Base-by-base conservation (phyloP, 2,888 invertebrate species). In the Chironomus riparius region DNA sequence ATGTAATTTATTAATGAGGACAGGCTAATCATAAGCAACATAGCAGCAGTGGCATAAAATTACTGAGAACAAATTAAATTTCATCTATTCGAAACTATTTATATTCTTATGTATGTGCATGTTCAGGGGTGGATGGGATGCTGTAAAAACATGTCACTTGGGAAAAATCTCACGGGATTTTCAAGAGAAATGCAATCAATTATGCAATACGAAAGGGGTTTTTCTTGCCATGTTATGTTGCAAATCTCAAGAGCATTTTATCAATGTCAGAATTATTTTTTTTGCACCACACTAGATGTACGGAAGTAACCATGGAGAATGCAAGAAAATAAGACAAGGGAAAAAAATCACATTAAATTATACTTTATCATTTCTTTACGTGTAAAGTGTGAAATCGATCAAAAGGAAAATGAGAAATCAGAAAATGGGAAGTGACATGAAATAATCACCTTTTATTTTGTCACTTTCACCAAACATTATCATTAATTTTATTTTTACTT, bases 381-480 rank as follows among this genome's bases (percentile, higher is more conserved):
- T 61, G 47, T n/a, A 21, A 47, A 61, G 21, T 24, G 65, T 65
- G 72, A 61, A 73, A 73, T 73, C 72, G 38, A 73, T 73, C 72
- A 73, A 71, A 56, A 47, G n/a, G 56, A 61, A 56, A 47, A 56
- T 24, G 38, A 21, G 13, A 70, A 70, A 70, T 47, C 56, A 70
- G 47, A 62, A 61, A 73, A 73, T 73, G 13, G 18, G 22, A 73
- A 73, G 47, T 22, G 72, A 73, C 72, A 61, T 56, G 56, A 72
- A 72, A 72, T 72, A 56, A 72, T 72, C 72, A 73, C 72, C 38
- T 73, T 73, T 73, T 73, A 62, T 71, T 50, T 50, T 73, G 72
- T 73, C 62, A 61, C 28, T 18, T 71, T 56, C 56, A 24, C 50
- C 61, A 15, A 21, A 24, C 15, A 62, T 62, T 18, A 50, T 56